A percentile compares a stretch with the other conserved stretches of the same genome.
These are phyloP conservation scores for Rotaria socialis DNA, from an alignment of 2,888 invertebrate species.

Conservation along the genomic window DNA sequence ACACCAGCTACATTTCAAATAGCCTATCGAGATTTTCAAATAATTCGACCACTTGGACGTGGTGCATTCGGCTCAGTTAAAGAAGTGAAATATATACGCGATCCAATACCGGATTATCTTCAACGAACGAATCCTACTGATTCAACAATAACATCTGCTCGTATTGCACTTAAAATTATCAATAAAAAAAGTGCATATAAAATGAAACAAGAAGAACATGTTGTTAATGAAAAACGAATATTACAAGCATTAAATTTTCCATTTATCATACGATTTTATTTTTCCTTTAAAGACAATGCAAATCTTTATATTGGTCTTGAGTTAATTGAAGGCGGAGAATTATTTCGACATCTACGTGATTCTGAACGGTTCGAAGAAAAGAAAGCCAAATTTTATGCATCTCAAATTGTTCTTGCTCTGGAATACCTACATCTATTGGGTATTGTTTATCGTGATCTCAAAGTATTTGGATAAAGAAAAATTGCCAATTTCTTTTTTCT, in stretches of 20 bases:
- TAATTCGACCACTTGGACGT: slow-evolving; percentile 25
- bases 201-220: slow-evolving; percentile 47
- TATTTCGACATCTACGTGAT: slow-evolving; percentile 45
- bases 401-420: slow-evolving; percentile 44
- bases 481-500: too few relatives aligned
- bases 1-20: not conserved
- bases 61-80: slow-evolving; percentile 34
- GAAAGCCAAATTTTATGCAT: slow-evolving; percentile 45
- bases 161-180: slow-evolving; percentile 44
- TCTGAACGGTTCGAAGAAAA: slow-evolving; percentile 43
- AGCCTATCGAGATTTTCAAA: slow-evolving; percentile 26
- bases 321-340: slow-evolving; percentile 43
- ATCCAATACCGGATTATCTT: slow-evolving; percentile 31
- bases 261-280: slow-evolving; percentile 41
- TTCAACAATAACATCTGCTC: not conserved
- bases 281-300: slow-evolving; percentile 44
- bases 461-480: not conserved
- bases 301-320: slow-evolving; percentile 46
- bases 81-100: slow-evolving; percentile 16
- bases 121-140: not conserved
- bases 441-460: slow-evolving; percentile 45
- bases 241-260: slow-evolving; percentile 44
- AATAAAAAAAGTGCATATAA: slow-evolving; percentile 45
- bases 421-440: slow-evolving; percentile 45
- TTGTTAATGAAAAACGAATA: slow-evolving; percentile 45